A percentile compares a stretch with the other conserved stretches of the same genome.
Conservation (phyloP, 1,140 invertebrate genomes). For the Drosophila suzukii region DNA sequence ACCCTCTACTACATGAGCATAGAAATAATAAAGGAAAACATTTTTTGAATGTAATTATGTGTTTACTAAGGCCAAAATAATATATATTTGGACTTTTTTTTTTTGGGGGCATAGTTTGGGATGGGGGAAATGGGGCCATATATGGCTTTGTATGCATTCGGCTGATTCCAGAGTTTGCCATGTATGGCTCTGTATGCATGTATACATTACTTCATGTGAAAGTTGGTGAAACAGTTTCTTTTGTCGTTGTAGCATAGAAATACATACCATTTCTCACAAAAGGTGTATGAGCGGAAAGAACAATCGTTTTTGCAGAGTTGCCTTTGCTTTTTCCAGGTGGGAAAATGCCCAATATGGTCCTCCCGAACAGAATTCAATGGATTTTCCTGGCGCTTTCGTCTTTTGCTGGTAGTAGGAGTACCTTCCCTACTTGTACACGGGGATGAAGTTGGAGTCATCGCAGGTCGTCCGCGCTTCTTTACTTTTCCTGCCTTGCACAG, state of each 20-base stretch:
- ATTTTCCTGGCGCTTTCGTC: neutral
- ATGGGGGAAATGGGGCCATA: neutral
- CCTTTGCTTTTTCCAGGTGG: constrained; percentile 26
- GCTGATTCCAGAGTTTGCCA: neutral
- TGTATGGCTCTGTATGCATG: neutral
- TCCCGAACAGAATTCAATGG: constrained; percentile 4
- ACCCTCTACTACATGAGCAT: too few species aligned
- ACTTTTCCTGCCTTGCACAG: constrained; percentile 21
- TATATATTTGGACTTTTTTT: too few species aligned
- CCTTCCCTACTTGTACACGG: neutral
- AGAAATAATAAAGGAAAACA: too few species aligned
- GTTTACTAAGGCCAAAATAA: too few species aligned
- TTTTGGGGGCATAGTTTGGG: neutral
- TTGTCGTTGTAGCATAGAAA: constrained; percentile 45
- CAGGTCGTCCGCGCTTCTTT: constrained; percentile 13
- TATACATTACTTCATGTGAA: neutral
- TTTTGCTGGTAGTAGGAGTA: constrained; percentile 2
- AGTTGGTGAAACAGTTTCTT: constrained; percentile 32
- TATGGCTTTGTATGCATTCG: neutral
- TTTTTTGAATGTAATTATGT: too few species aligned
- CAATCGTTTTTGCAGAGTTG: constrained; percentile 32
- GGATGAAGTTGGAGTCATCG: too few species aligned
- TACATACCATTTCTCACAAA: constrained; percentile 26
- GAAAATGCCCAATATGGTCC: constrained; percentile 31
- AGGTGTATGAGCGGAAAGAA: constrained; percentile 13